These are phyloP conservation scores for Mythimna loreyi DNA, from an alignment of 2,888 invertebrate genomes.

Conservation along the genomic window DNA sequence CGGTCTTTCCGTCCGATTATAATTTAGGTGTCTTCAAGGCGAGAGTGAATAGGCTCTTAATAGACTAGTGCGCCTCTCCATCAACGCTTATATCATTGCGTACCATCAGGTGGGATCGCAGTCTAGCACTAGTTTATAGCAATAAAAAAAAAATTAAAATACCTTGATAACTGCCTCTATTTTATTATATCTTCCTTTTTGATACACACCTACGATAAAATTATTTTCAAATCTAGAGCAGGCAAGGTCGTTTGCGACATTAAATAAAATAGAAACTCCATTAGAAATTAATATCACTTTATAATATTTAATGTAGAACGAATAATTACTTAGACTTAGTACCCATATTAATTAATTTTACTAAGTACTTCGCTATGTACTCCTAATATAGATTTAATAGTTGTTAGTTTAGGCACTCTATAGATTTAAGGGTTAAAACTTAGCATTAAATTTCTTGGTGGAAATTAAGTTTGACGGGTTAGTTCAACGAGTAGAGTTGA, in stretches of 20 bases:
- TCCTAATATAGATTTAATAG: constrained; percentile 5
- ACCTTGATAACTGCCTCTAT: too few relatives aligned
- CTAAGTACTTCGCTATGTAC: neutral
- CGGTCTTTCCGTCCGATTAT: too few relatives aligned
- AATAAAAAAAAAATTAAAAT: too few relatives aligned
- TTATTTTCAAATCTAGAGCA: constrained; percentile 6
- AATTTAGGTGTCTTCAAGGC: too few relatives aligned
- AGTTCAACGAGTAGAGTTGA: neutral
- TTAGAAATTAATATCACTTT: constrained; percentile 1
- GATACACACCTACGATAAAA: neutral
- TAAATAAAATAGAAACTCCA: constrained; percentile 2
- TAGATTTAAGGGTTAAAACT: neutral
- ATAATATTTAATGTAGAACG: neutral
- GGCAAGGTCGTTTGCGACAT: constrained; percentile 1
- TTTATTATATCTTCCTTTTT: neutral
- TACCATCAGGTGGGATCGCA: too few relatives aligned
- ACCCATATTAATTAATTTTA: constrained; percentile 11
- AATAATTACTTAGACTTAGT: constrained; percentile 19
- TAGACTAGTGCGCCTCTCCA: too few relatives aligned
- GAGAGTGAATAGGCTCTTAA: too few relatives aligned
- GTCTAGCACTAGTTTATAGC: too few relatives aligned
- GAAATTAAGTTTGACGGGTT: neutral
- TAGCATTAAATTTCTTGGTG: neutral
- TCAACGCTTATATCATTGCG: too few relatives aligned
- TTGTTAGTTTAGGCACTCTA: constrained; percentile 21